phyloP scores from a whole-genome alignment of 1,140 invertebrate genomes.

The Acromyrmex heyeri region DNA sequence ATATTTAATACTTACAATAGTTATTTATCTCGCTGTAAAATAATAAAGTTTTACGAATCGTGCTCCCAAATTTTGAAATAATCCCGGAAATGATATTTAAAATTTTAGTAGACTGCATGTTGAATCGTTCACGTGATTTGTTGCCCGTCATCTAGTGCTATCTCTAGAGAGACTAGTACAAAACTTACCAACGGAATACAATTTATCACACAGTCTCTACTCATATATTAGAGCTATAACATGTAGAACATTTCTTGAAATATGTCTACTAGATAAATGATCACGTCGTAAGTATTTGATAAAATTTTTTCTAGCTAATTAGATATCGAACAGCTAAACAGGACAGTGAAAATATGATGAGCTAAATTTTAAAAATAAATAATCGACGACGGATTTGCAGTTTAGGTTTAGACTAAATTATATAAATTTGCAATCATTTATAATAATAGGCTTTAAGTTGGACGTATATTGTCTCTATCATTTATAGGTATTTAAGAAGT shows the following conservation, averaged over 20 bases:
- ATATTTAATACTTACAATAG: neutral
- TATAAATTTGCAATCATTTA: constrained; percentile 47
- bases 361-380: constrained; percentile 7
- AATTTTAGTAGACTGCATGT: neutral
- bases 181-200: constrained; percentile 79
- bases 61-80: neutral
- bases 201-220: constrained; percentile 78
- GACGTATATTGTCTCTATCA: neutral
- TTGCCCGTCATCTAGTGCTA: constrained; percentile 65
- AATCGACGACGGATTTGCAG: constrained; percentile 58
- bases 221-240: constrained; percentile 79
- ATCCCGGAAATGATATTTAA: neutral
- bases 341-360: neutral
- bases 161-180: constrained; percentile 75
- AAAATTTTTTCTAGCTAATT: constrained; percentile 8
- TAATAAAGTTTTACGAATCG: neutral
- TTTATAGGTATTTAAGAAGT: neutral
- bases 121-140: constrained; percentile 61
- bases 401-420: constrained; percentile 68
- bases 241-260: constrained; percentile 75
- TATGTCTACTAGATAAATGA: constrained; percentile 66
- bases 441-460: constrained; percentile 60
- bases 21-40: neutral
- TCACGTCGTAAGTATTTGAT: constrained; percentile 67
- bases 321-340: neutral